Evolutionary conservation across 1,140 invertebrate species (phyloP).

Genomic region (Conus betulinus): DNA sequence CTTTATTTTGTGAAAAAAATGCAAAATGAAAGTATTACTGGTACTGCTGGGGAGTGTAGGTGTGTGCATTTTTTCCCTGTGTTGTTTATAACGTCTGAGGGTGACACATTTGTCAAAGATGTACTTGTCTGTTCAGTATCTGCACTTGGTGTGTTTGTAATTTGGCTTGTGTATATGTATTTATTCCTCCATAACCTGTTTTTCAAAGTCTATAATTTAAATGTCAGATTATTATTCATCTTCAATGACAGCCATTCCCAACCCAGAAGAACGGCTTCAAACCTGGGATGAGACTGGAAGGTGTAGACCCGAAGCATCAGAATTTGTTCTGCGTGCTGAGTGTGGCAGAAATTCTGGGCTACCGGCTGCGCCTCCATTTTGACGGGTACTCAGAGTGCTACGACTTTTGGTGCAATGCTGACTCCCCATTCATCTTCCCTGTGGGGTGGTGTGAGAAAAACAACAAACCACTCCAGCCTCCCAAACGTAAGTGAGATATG

Average conservation of each 20-base stretch:
- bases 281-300: slow-evolving; percentile 94
- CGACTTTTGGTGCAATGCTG: slow-evolving; percentile 96
- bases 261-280: slow-evolving; percentile 83
- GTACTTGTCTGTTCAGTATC: no score
- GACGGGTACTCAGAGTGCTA: slow-evolving; percentile 93
- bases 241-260: slow-evolving; percentile 70
- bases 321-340: slow-evolving; percentile 91
- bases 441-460: slow-evolving; percentile 90
- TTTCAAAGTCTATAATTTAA: neutral
- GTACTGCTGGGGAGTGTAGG: no score
- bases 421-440: slow-evolving; percentile 93
- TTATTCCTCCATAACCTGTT: neutral
- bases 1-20: no score
- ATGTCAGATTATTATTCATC: neutral
- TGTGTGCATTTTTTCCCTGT: no score
- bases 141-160: no score
- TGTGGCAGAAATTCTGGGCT: slow-evolving; percentile 85
- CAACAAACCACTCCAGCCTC: slow-evolving; percentile 75
- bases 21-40: no score
- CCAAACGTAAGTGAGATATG: slow-evolving; percentile 80
- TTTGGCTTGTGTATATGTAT: no score
- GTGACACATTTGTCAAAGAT: no score
- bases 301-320: slow-evolving; percentile 93
- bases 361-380: slow-evolving; percentile 91
- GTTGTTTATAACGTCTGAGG: no score